Conservation (phyloP, 2,113 vertebrate species). For the Limnothrissa miodon region DNA sequence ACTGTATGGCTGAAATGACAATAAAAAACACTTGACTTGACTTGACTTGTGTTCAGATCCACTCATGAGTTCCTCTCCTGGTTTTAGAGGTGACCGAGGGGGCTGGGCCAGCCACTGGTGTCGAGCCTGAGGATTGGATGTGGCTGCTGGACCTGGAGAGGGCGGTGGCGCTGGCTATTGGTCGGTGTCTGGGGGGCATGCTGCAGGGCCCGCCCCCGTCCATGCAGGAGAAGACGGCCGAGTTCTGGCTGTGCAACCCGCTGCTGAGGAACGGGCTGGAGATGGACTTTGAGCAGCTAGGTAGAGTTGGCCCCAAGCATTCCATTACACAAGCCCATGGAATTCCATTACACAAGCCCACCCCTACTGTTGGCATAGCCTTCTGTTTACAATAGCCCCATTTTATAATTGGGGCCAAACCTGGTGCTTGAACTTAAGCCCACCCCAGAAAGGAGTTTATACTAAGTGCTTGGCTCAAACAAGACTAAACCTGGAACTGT, state of each 20-base stretch:
- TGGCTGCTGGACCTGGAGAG: slow-evolving; percentile 79
- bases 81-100: slow-evolving; percentile 61
- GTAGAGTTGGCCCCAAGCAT: slow-evolving; percentile 53
- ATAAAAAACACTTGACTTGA: not conserved
- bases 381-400: not conserved
- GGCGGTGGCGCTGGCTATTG: slow-evolving; percentile 71
- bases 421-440: too few species aligned
- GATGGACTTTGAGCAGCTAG: slow-evolving; percentile 74
- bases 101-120: slow-evolving; percentile 23
- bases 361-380: not conserved
- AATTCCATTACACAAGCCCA: not conserved
- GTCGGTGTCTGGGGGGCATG: slow-evolving; percentile 76
- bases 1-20: too few species aligned
- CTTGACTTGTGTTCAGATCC: not conserved
- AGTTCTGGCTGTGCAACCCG: slow-evolving; percentile 73
- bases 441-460: too few species aligned
- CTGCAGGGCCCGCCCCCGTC: slow-evolving; percentile 70
- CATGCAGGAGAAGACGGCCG: slow-evolving; percentile 67
- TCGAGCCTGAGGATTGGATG: slow-evolving; percentile 64
- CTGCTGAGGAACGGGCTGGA: slow-evolving; percentile 77
- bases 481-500: too few species aligned
- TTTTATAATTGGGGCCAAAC: too few species aligned
- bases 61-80: not conserved
- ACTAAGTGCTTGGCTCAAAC: too few species aligned
- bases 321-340: not conserved